phyloP scores from a whole-genome alignment of 1,140 invertebrate species.

The Telenomus remus region DNA sequence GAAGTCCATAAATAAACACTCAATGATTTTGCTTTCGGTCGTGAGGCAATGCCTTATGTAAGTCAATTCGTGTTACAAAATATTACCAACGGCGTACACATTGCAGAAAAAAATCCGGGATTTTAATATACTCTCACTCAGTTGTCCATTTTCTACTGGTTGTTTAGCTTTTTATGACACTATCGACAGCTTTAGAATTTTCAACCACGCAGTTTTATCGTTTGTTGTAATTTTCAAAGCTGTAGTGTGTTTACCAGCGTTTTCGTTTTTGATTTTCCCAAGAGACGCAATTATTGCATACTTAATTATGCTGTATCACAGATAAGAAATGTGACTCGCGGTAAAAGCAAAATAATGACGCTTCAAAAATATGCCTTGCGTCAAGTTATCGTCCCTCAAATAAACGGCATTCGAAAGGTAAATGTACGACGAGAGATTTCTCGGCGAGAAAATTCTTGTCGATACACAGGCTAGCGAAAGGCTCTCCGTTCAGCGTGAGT shows the following conservation, averaged over 20 bases:
- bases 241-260: too few relatives aligned
- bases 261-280: too few relatives aligned
- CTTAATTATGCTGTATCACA: not conserved
- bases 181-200: too few relatives aligned
- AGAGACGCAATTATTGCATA: too few relatives aligned
- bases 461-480: constrained; percentile 63
- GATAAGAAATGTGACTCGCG: not conserved
- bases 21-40: constrained; percentile 22
- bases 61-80: constrained; percentile 24
- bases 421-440: constrained; percentile 45
- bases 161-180: too few relatives aligned
- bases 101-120: too few relatives aligned
- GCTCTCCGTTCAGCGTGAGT: constrained; percentile 64
- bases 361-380: constrained; percentile 27
- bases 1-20: not conserved
- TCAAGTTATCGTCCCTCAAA: constrained; percentile 38
- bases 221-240: too few relatives aligned
- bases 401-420: constrained; percentile 48
- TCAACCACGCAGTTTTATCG: too few relatives aligned
- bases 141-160: too few relatives aligned
- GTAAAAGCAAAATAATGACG: constrained; percentile 21
- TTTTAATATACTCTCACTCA: too few relatives aligned
- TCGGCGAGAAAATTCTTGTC: constrained; percentile 39
- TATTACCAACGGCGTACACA: constrained; percentile 4
- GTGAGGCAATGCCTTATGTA: constrained; percentile 20